These are phyloP conservation scores for Dichetophora obliterata DNA, from an alignment of 2,888 invertebrate species.

Conservation along the genomic window DNA sequence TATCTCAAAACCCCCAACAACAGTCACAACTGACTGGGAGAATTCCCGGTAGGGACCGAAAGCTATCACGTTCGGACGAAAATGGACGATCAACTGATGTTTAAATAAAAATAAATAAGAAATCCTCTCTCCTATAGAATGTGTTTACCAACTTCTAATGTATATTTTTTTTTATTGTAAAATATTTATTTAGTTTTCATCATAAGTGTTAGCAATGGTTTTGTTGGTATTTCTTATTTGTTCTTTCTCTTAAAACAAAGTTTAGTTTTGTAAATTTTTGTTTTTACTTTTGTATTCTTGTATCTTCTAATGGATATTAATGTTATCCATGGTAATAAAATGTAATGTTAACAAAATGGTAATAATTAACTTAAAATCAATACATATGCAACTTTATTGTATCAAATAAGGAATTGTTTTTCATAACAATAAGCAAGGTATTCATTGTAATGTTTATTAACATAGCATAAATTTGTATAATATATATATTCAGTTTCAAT, in stretches of 20 bases:
- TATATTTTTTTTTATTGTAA: constrained; percentile 20
- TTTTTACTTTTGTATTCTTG: constrained; percentile 23
- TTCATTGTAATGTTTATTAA: constrained; percentile 28
- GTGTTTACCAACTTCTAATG: constrained; percentile 25
- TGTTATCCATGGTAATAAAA: too few species aligned
- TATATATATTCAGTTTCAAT: constrained; percentile 27
- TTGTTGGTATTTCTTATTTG: constrained; percentile 26
- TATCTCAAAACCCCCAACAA: constrained; percentile 50
- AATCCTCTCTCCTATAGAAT: not conserved
- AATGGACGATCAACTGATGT: constrained; percentile 69
- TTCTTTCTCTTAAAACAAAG: not conserved
- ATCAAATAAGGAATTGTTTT: constrained; percentile 8
- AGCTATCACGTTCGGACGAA: constrained; percentile 73
- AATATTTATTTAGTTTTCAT: constrained; percentile 31
- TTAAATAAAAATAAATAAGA: constrained; percentile 57
- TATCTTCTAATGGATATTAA: constrained; percentile 5
- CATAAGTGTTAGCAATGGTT: constrained; percentile 30
- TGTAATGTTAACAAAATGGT: too few species aligned
- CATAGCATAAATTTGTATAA: constrained; percentile 36
- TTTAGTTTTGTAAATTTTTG: constrained; percentile 7
- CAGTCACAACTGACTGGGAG: constrained; percentile 61
- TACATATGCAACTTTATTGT: constrained; percentile 12
- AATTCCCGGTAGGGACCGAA: constrained; percentile 71
- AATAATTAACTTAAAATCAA: constrained; percentile 8
- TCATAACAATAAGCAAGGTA: constrained; percentile 23